Evolutionary conservation across 2,113 vertebrate genomes (phyloP).

Genomic region (Ornithorhynchus anatinus): DNA sequence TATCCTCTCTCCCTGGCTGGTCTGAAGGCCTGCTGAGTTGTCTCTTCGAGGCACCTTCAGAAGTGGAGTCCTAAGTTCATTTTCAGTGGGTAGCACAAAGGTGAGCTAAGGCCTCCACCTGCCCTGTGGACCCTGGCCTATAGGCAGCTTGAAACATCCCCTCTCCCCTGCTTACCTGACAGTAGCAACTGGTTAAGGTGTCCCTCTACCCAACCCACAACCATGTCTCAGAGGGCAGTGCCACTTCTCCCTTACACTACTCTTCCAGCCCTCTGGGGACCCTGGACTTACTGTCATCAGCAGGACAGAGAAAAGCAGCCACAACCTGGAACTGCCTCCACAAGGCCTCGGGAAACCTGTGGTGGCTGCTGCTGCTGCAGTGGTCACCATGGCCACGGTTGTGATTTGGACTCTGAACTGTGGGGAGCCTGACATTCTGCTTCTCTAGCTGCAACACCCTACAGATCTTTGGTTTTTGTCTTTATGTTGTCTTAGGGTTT

Average conservation of each 20-base stretch:
- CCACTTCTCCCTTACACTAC: not conserved
- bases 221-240: not conserved
- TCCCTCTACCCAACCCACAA: not conserved
- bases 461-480: too few relatives aligned
- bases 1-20: not conserved
- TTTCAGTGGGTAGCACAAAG: conserved; percentile 29
- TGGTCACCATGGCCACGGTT: too few relatives aligned
- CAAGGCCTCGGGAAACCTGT: too few relatives aligned
- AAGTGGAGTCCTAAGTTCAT: conserved; percentile 25
- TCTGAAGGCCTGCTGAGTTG: not conserved
- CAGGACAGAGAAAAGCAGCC: too few relatives aligned
- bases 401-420: too few relatives aligned
- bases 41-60: conserved; percentile 12
- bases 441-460: too few relatives aligned
- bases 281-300: too few relatives aligned
- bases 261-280: not conserved
- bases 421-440: too few relatives aligned
- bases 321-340: too few relatives aligned
- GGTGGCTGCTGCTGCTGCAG: too few relatives aligned
- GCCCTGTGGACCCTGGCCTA: not conserved
- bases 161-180: not conserved
- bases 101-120: not conserved
- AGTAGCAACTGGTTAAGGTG: not conserved
- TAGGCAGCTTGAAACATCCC: not conserved
- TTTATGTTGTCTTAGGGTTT: too few relatives aligned